Percentiles rank a stretch among this genome's conserved stretches.
Evolutionary conservation across 2,888 invertebrate species (phyloP).

Genomic region (Callinectes sapidus): DNA sequence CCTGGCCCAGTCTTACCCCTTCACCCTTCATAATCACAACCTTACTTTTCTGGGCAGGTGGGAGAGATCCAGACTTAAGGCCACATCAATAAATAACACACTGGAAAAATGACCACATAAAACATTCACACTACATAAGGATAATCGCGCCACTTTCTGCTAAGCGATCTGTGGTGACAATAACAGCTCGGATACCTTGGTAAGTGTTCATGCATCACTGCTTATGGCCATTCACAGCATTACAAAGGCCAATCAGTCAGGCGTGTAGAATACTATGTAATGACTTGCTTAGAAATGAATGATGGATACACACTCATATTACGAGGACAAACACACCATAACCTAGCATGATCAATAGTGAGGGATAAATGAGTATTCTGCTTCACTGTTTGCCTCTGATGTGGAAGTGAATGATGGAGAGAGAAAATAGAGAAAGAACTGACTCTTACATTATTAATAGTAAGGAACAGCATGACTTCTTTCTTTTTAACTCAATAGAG

Average conservation of each 20-base stretch:
- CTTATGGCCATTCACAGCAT: neutral
- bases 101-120: neutral
- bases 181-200: neutral
- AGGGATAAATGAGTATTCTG: too few relatives aligned
- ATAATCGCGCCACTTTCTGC: neutral
- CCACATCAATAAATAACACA: neutral
- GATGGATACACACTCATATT: neutral
- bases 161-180: neutral
- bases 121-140: neutral
- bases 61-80: neutral
- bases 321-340: neutral
- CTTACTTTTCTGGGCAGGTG: neutral
- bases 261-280: neutral
- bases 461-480: too few relatives aligned
- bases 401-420: too few relatives aligned
- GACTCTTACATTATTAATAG: neutral
- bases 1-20: neutral
- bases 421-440: too few relatives aligned
- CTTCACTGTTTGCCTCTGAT: too few relatives aligned
- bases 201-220: neutral
- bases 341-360: too few relatives aligned
- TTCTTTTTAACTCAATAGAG: too few relatives aligned
- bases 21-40: neutral
- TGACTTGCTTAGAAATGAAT: neutral
- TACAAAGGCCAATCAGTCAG: neutral